Conservation (phyloP, 2,888 invertebrate genomes). For the Philereme transversata region DNA sequence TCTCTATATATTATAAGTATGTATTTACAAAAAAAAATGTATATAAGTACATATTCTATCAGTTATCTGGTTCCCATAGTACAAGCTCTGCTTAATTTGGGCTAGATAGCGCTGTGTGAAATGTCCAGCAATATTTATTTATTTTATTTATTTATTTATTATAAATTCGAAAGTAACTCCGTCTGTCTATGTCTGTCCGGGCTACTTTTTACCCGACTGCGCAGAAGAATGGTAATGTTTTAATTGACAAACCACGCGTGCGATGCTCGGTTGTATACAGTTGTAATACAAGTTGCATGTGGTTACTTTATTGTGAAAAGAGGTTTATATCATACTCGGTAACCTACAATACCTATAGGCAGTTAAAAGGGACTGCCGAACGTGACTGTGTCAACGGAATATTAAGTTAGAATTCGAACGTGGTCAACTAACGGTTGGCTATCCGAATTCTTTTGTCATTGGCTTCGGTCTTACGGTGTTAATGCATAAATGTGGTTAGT, state of each 20-base stretch:
- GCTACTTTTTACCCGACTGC: background rate
- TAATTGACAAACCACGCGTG: too few species aligned
- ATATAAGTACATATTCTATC: too few species aligned
- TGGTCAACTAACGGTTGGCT: slow-evolving; percentile 36
- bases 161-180: background rate
- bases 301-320: slow-evolving; percentile 6
- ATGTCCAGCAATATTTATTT: too few species aligned
- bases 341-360: background rate
- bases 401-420: slow-evolving; percentile 33
- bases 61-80: too few species aligned
- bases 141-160: too few species aligned
- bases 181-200: background rate
- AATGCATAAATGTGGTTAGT: background rate
- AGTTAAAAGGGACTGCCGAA: slow-evolving; percentile 22
- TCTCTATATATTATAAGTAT: too few species aligned
- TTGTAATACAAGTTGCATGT: background rate
- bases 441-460: slow-evolving; percentile 33
- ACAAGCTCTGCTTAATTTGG: too few species aligned
- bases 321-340: slow-evolving; percentile 16
- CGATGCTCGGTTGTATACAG: too few species aligned
- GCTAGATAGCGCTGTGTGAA: too few species aligned
- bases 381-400: slow-evolving; percentile 31
- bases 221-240: too few species aligned
- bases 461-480: slow-evolving; percentile 16
- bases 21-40: too few species aligned